These are phyloP conservation scores for Cantharis rufa DNA, from an alignment of 2,888 invertebrate genomes.

Conservation along the genomic window DNA sequence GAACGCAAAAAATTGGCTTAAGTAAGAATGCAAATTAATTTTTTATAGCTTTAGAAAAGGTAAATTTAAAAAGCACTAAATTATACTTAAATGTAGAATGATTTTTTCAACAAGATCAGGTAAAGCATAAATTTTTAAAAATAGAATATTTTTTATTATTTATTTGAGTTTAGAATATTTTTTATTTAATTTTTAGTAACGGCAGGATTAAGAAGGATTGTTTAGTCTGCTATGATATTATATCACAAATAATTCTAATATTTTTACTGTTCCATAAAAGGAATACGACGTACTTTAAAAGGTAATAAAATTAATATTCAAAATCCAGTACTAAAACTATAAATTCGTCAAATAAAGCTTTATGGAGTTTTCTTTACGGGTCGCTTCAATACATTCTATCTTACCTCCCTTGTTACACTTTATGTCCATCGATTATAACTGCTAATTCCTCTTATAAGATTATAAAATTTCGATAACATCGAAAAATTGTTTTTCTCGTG, in stretches of 20 bases:
- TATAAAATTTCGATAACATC: not conserved
- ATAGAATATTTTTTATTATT: not conserved
- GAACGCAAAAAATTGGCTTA: not conserved
- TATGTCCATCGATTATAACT: not conserved
- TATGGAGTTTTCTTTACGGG: constrained; percentile 34
- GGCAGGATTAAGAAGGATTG: not conserved
- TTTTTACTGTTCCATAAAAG: constrained; percentile 51
- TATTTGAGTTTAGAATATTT: too few species aligned
- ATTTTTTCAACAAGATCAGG: not conserved
- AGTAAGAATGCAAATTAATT: not conserved
- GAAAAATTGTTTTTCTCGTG: not conserved
- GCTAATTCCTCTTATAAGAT: not conserved
- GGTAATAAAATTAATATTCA: constrained; percentile 51
- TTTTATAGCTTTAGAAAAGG: not conserved
- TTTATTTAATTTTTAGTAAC: not conserved
- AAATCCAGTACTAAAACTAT: constrained; percentile 44
- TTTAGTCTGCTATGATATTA: not conserved
- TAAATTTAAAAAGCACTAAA: not conserved
- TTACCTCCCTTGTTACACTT: constrained; percentile 23
- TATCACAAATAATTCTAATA: constrained; percentile 6
- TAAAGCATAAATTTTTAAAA: not conserved
- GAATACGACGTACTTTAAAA: constrained; percentile 50
- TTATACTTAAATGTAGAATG: not conserved
- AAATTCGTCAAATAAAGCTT: constrained; percentile 39
- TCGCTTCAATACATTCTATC: constrained; percentile 11